A percentile compares a stretch with the other conserved stretches of the same genome.
phyloP scores from a whole-genome alignment of 2,113 vertebrate species.

The Eublepharis macularius region DNA sequence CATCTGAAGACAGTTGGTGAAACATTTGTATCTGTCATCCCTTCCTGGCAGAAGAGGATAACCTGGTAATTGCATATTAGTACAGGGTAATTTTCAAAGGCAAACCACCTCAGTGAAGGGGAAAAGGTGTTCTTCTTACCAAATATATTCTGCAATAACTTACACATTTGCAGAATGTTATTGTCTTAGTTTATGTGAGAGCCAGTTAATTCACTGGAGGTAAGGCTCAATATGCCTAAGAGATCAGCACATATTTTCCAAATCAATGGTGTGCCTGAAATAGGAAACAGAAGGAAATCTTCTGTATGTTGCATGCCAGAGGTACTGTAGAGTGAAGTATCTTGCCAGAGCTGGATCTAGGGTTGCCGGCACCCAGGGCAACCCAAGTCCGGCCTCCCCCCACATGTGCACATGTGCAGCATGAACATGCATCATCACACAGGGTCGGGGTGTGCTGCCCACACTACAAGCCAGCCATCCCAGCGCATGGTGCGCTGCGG shows the following conservation, averaged over 20 bases:
- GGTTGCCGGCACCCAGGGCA: too few species aligned
- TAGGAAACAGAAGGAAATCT: background rate
- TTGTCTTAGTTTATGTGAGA: background rate
- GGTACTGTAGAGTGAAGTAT: background rate
- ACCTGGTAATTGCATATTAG: background rate
- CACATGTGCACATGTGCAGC: too few species aligned
- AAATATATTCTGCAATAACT: background rate
- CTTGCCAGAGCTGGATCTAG: too few species aligned
- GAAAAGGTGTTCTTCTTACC: background rate
- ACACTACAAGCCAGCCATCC: too few species aligned
- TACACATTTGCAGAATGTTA: background rate
- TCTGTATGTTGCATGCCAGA: too few species aligned
- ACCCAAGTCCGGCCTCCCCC: too few species aligned
- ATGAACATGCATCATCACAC: too few species aligned
- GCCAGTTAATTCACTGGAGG: background rate
- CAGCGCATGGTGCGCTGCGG: too few species aligned
- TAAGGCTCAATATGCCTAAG: background rate
- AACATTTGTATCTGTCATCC: constrained; percentile 21
- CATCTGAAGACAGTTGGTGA: background rate
- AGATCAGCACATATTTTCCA: background rate
- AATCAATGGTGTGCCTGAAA: background rate
- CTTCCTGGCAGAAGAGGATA: background rate
- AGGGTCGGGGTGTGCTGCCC: too few species aligned
- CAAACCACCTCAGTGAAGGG: background rate
- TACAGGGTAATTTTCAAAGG: background rate